These are phyloP conservation scores for Styela plicata DNA, from an alignment of 23 tunicate species.

Conservation along the genomic window DNA sequence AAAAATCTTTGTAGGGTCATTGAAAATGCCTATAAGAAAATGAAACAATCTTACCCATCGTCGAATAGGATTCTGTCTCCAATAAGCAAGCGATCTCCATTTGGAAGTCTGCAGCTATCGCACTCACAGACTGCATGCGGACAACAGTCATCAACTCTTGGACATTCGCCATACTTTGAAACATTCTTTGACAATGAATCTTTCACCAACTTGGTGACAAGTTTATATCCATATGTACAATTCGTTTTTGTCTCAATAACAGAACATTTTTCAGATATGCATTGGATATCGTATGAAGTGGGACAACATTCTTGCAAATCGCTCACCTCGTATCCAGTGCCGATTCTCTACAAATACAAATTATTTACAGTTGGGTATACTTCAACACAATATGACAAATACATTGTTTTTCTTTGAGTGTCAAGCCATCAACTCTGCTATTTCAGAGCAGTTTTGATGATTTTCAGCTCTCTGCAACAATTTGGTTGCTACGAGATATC, in stretches of 20 bases:
- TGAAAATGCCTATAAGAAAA: too few relatives aligned
- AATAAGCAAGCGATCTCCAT: neutral
- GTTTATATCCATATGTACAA: neutral
- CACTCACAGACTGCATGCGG: neutral
- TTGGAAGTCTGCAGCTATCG: neutral
- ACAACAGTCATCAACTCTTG: slow-evolving; percentile 8
- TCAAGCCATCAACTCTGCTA: too few relatives aligned
- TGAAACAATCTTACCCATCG: too few relatives aligned
- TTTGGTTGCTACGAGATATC: too few relatives aligned
- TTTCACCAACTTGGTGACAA: neutral
- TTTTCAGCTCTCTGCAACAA: too few relatives aligned
- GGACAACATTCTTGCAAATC: neutral
- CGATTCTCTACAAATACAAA: neutral
- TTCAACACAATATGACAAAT: too few relatives aligned
- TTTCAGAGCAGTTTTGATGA: too few relatives aligned
- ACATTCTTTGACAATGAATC: neutral
- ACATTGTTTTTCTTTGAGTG: too few relatives aligned
- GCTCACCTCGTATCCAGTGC: neutral
- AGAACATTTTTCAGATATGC: neutral
- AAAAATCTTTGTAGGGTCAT: too few relatives aligned
- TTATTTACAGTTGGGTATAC: too few relatives aligned
- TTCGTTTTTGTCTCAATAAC: neutral
- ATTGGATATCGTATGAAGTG: neutral
- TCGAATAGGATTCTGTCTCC: neutral
- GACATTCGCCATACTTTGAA: neutral